phyloP scores from a whole-genome alignment of 2,888 invertebrate species.

The Eurytoma adleriae region DNA sequence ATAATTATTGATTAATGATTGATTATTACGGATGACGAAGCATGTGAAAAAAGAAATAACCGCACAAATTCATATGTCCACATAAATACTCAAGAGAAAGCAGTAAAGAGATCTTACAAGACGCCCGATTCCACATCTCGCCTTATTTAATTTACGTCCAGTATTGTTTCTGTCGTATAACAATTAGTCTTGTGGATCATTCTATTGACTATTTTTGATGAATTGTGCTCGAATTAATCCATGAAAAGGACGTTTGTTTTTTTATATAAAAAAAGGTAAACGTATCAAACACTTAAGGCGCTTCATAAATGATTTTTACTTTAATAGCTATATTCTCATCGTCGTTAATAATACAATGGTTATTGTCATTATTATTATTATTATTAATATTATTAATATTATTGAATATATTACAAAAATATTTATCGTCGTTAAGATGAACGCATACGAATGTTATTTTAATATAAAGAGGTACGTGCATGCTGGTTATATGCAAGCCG shows the following conservation, averaged over 20 bases:
- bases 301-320: conserved; percentile 32
- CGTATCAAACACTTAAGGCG: conserved; percentile 26
- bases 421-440: conserved; percentile 66
- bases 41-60: conserved; percentile 35
- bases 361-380: conserved; percentile 57
- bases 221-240: conserved; percentile 29
- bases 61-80: conserved; percentile 51
- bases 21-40: conserved; percentile 48
- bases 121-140: conserved; percentile 51
- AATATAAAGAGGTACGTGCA: conserved; percentile 51
- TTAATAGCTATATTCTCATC: conserved; percentile 56
- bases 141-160: conserved; percentile 71
- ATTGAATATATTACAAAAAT: conserved; percentile 61
- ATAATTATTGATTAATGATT: conserved; percentile 55
- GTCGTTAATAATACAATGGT: conserved; percentile 56
- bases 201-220: conserved; percentile 34
- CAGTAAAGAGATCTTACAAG: conserved; percentile 52
- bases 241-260: conserved; percentile 34
- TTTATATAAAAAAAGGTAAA: conserved; percentile 11
- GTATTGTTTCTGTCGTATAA: conserved; percentile 66
- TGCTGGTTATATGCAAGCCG: conserved; percentile 38
- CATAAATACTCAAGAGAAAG: conserved; percentile 61
- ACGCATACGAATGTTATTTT: conserved; percentile 55
- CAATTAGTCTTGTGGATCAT: conserved; percentile 55
- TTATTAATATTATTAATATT: conserved; percentile 59